These are phyloP conservation scores for Macrophya alboannulata DNA, from an alignment of 2,888 invertebrate genomes.

Conservation along the genomic window DNA sequence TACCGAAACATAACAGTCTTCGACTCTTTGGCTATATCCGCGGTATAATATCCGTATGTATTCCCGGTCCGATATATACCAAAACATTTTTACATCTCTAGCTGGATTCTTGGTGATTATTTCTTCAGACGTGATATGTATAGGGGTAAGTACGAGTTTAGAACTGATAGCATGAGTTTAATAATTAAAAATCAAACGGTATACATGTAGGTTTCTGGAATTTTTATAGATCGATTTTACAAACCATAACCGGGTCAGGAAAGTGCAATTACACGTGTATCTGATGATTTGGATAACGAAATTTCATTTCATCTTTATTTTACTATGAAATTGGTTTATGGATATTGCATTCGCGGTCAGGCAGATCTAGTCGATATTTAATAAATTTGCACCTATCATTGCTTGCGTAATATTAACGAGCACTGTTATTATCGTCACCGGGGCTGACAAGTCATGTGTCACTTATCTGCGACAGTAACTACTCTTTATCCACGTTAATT, in stretches of 20 bases:
- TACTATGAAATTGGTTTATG: slow-evolving; percentile 1
- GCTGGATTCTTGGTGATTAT: neutral
- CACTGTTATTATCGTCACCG: slow-evolving; percentile 26
- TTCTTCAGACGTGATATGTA: neutral
- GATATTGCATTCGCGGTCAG: neutral
- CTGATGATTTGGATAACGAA: neutral
- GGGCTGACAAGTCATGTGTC: slow-evolving; percentile 42
- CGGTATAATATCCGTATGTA: neutral
- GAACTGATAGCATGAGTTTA: neutral
- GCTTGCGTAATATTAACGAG: slow-evolving; percentile 45
- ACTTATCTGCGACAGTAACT: slow-evolving; percentile 43
- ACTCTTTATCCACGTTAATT: slow-evolving; percentile 40
- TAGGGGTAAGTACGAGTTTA: slow-evolving; percentile 16
- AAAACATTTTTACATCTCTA: slow-evolving; percentile 8
- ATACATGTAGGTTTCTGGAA: neutral
- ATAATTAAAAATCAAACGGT: neutral
- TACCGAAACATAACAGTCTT: slow-evolving; percentile 67
- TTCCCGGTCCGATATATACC: neutral
- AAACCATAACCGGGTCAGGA: neutral
- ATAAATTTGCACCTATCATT: slow-evolving; percentile 29
- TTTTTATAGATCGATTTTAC: neutral
- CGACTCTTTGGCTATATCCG: neutral
- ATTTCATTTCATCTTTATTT: neutral
- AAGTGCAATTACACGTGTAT: neutral
- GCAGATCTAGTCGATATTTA: slow-evolving; percentile 30